phyloP scores from a whole-genome alignment of 1,140 invertebrate genomes.

The Tetramorium alpestre region DNA sequence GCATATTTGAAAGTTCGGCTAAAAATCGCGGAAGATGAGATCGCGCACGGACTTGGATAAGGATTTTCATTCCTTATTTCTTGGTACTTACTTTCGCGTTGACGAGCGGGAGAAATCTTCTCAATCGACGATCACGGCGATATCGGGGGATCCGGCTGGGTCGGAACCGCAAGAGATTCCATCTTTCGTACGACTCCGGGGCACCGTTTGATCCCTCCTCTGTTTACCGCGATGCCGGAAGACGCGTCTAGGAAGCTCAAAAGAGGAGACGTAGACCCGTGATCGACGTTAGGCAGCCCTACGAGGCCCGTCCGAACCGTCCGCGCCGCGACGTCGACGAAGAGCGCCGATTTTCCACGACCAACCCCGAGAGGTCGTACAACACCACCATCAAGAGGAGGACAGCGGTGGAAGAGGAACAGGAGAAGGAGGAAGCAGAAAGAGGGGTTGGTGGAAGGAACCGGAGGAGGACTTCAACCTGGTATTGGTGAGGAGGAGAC shows the following conservation, averaged over 20 bases:
- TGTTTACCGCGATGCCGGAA: slow-evolving; percentile 54
- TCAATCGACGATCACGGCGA: slow-evolving; percentile 6
- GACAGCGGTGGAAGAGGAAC: slow-evolving; percentile 73
- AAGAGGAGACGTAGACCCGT: slow-evolving; percentile 66
- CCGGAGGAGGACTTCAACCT: slow-evolving; percentile 77
- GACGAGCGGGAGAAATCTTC: slow-evolving; percentile 3
- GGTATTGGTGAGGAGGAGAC: slow-evolving; percentile 78
- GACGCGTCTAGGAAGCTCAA: slow-evolving; percentile 65
- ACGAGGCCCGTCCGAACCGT: slow-evolving; percentile 74
- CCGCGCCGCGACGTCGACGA: slow-evolving; percentile 76
- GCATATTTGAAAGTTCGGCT: neutral
- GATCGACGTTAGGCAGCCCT: slow-evolving; percentile 73
- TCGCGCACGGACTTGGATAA: neutral
- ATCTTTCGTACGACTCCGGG: slow-evolving; percentile 22
- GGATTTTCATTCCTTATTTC: neutral
- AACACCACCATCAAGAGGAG: slow-evolving; percentile 76
- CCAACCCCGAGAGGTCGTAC: slow-evolving; percentile 79
- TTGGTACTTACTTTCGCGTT: slow-evolving; percentile 47
- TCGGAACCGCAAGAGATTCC: slow-evolving; percentile 47
- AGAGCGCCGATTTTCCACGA: slow-evolving; percentile 81
- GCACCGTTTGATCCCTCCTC: slow-evolving; percentile 30
- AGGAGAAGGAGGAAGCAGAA: slow-evolving; percentile 63
- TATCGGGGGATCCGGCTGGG: neutral
- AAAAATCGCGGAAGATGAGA: neutral
- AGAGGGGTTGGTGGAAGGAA: slow-evolving; percentile 76